Evolutionary conservation across 2,113 vertebrate species (phyloP).

Genomic region (Apaloderma vittatum): DNA sequence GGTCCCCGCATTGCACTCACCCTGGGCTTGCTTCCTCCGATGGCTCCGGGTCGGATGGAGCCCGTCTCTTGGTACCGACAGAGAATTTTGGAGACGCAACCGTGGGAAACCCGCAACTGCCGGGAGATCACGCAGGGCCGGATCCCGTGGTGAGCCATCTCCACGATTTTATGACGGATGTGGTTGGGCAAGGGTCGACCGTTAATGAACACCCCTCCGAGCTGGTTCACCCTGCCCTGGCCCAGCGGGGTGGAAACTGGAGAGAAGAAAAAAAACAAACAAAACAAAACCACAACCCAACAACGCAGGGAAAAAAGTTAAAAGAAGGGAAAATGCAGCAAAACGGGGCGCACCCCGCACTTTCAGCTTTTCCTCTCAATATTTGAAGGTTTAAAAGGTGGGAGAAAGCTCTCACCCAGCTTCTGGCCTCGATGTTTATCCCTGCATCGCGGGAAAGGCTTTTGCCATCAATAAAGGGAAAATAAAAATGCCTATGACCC

Average conservation of each 20-base stretch:
- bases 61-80: conserved; percentile 98
- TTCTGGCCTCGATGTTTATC: rapidly evolving
- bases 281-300: background rate
- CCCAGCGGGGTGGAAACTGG: conserved; percentile 98
- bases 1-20: conserved; percentile 84
- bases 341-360: background rate
- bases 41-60: conserved; percentile 96
- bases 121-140: conserved; percentile 97
- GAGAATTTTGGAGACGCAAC: conserved; percentile 98
- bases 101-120: conserved; percentile 95
- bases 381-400: background rate
- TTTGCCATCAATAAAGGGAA: background rate
- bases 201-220: conserved; percentile 98
- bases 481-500: background rate
- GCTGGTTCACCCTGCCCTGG: conserved; percentile 97
- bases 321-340: background rate
- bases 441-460: background rate
- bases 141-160: conserved; percentile 99
- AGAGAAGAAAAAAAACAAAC: background rate
- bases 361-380: background rate
- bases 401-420: background rate
- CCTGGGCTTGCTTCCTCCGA: conserved; percentile 98
- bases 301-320: background rate
- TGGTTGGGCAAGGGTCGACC: conserved; percentile 96
- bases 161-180: conserved; percentile 99